phyloP scores from a whole-genome alignment of 2,797 vertebrate genomes.

The Sus cebifrons region DNA sequence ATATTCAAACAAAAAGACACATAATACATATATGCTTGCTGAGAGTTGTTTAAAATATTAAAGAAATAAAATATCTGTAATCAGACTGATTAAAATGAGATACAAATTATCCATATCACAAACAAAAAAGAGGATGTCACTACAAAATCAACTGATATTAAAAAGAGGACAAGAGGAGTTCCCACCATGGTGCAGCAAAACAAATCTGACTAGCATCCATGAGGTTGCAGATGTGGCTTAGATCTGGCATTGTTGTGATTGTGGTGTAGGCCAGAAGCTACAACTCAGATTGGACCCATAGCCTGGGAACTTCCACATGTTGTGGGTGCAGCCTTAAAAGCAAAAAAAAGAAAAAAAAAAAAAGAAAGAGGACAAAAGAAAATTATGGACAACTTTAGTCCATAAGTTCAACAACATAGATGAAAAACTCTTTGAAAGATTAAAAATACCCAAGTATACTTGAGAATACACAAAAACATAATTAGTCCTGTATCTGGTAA shows the following conservation, averaged over 20 bases:
- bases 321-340: too few relatives aligned
- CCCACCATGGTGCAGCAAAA: too few relatives aligned
- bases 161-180: not conserved
- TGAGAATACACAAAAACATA: not conserved
- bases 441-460: not conserved
- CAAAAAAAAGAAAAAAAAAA: too few relatives aligned
- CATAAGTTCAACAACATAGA: not conserved
- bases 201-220: too few relatives aligned
- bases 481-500: not conserved
- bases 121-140: not conserved
- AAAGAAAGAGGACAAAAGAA: not conserved
- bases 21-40: not conserved
- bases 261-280: too few relatives aligned
- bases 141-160: not conserved
- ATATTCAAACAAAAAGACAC: not conserved
- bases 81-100: not conserved
- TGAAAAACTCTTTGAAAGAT: not conserved
- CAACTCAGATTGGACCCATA: too few relatives aligned
- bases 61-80: slow-evolving; percentile 9
- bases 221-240: too few relatives aligned
- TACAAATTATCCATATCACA: not conserved
- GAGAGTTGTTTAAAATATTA: not conserved
- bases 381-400: not conserved
- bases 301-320: too few relatives aligned
- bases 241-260: too few relatives aligned